Percentiles rank a stretch among this genome's conserved stretches.
phyloP scores from a whole-genome alignment of 2,113 vertebrate genomes.

The Cynocephalus volans region DNA sequence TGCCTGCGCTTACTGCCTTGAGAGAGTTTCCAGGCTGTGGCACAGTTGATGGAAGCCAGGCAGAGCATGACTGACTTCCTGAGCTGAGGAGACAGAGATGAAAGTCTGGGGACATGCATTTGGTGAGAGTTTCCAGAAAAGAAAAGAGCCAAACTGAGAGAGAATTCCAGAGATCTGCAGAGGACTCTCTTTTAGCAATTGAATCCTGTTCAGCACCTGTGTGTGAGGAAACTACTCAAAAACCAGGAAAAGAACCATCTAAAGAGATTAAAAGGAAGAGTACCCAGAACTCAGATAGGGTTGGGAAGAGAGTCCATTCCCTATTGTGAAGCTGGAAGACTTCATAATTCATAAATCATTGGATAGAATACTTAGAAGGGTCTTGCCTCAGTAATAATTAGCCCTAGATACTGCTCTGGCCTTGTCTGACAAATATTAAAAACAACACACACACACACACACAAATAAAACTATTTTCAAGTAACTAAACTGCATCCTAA shows the following conservation, averaged over 20 bases:
- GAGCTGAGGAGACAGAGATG: neutral
- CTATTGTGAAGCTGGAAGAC: neutral
- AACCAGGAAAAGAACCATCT: neutral
- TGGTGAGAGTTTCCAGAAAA: neutral
- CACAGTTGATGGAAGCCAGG: fast-evolving
- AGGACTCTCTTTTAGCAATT: neutral
- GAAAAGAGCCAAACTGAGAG: neutral
- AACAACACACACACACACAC: neutral
- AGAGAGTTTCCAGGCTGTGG: neutral
- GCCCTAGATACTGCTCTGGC: neutral
- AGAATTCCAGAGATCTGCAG: neutral
- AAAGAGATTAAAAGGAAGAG: neutral
- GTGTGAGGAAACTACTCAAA: too few relatives aligned
- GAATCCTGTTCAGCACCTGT: neutral
- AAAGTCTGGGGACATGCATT: neutral
- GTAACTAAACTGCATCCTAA: neutral
- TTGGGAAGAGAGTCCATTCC: neutral
- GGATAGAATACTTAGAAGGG: neutral
- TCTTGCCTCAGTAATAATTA: neutral
- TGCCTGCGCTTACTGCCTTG: neutral
- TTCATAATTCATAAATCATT: neutral
- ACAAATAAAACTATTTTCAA: neutral
- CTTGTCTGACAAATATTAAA: neutral
- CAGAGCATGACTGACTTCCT: neutral
- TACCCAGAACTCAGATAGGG: neutral